These are phyloP conservation scores for Vannuccia rotundouncinata DNA, from an alignment of 2,888 invertebrate genomes.

Conservation along the genomic window DNA sequence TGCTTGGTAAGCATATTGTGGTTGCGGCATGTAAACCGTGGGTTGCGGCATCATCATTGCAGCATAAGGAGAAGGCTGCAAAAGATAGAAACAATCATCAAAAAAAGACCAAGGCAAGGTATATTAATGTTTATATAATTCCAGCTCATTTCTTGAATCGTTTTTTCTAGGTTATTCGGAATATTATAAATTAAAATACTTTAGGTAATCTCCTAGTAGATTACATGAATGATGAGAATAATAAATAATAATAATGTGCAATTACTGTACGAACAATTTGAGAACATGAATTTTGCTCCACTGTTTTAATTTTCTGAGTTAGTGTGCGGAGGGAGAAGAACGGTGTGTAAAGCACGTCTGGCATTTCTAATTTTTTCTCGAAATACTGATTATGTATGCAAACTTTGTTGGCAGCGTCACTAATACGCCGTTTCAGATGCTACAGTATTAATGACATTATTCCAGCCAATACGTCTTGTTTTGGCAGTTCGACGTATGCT, in stretches of 20 bases:
- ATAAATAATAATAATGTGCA: not conserved
- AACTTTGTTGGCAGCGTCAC: not conserved
- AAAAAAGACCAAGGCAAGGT: not conserved
- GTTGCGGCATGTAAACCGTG: slow-evolving; percentile 1
- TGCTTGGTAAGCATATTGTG: slow-evolving; percentile 5
- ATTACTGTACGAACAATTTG: not conserved
- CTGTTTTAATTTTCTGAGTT: not conserved
- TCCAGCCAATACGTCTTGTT: not conserved
- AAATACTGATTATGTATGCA: not conserved
- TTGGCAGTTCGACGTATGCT: not conserved
- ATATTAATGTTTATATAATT: not conserved
- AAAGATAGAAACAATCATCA: not conserved
- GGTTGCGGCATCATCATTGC: slow-evolving; percentile 16
- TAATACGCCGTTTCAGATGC: not conserved
- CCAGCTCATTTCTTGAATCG: not conserved
- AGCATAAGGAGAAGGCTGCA: slow-evolving; percentile 15
- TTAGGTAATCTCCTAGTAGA: not conserved
- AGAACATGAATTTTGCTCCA: not conserved
- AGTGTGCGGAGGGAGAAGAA: not conserved
- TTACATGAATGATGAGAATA: not conserved
- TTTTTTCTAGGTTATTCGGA: not conserved
- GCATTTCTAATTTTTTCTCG: not conserved
- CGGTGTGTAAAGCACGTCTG: no score
- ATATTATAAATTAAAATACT: not conserved
- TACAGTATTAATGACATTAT: not conserved